These are phyloP conservation scores for Alauda arvensis DNA, from an alignment of 2,797 vertebrate species.

Conservation along the genomic window DNA sequence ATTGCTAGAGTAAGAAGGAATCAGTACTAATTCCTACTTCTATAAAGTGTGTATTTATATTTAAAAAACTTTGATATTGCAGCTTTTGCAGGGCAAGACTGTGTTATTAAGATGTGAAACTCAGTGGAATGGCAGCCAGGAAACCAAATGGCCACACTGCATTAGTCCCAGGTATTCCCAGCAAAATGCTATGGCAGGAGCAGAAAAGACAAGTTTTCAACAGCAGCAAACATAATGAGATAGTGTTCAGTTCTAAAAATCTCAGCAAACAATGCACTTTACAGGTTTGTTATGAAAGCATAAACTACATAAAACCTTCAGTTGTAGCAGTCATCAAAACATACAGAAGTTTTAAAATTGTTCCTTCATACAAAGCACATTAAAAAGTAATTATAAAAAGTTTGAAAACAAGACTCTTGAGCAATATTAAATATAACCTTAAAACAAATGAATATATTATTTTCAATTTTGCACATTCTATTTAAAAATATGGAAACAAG, in stretches of 20 bases:
- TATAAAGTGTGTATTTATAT: not conserved
- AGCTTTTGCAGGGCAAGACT: not conserved
- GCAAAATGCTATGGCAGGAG: not conserved
- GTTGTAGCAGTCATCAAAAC: not conserved
- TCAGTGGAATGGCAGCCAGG: not conserved
- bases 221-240: not conserved
- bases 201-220: not conserved
- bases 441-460: not conserved
- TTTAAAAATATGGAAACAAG: not conserved
- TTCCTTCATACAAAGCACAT: not conserved
- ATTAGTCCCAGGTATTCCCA: not conserved
- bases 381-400: not conserved
- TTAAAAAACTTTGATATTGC: not conserved
- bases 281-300: not conserved
- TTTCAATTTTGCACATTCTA: not conserved
- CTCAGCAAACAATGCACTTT: not conserved
- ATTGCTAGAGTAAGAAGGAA: not conserved
- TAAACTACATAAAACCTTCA: not conserved
- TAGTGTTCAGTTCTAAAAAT: not conserved
- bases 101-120: not conserved
- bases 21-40: not conserved
- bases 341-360: not conserved
- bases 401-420: not conserved
- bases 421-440: not conserved
- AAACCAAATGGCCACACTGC: not conserved